These are phyloP conservation scores for Stenodema calcarata DNA, from an alignment of 2,888 invertebrate species.

Conservation along the genomic window DNA sequence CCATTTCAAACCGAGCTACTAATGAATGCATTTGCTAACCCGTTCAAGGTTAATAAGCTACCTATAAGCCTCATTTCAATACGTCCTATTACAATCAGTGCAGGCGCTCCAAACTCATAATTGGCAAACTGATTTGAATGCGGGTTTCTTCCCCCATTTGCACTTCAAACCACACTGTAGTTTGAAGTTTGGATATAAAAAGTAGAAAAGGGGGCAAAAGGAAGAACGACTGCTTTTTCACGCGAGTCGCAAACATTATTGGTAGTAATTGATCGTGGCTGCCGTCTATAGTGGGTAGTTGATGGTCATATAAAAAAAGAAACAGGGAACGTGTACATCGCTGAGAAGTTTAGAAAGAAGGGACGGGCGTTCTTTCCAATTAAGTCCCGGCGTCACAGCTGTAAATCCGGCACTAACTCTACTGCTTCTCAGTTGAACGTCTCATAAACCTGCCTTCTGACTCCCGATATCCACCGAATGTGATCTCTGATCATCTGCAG, in stretches of 20 bases:
- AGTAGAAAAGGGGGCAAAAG: neutral
- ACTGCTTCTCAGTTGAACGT: neutral
- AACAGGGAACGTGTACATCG: neutral
- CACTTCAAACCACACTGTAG: neutral
- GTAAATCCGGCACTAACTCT: constrained; percentile 6
- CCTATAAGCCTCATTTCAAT: neutral
- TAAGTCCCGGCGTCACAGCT: constrained; percentile 3
- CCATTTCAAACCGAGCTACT: neutral
- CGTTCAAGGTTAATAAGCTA: constrained; percentile 2
- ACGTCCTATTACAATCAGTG: neutral
- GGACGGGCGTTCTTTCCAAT: constrained; percentile 7
- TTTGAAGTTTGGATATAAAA: neutral
- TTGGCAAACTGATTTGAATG: neutral
- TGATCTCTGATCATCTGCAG: neutral
- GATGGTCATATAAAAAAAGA: neutral
- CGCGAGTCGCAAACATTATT: neutral
- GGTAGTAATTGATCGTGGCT: neutral
- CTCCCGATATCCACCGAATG: neutral
- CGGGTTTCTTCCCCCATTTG: neutral
- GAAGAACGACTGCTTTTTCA: neutral
- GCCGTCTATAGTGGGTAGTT: neutral
- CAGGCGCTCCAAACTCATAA: neutral
- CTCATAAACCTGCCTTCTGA: neutral
- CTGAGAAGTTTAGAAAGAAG: neutral
- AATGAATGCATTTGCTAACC: neutral